Evolutionary conservation across 2,113 vertebrate species (phyloP), one percentile per base, ranked within the genome.

Genomic region (Condylura cristata): DNA sequence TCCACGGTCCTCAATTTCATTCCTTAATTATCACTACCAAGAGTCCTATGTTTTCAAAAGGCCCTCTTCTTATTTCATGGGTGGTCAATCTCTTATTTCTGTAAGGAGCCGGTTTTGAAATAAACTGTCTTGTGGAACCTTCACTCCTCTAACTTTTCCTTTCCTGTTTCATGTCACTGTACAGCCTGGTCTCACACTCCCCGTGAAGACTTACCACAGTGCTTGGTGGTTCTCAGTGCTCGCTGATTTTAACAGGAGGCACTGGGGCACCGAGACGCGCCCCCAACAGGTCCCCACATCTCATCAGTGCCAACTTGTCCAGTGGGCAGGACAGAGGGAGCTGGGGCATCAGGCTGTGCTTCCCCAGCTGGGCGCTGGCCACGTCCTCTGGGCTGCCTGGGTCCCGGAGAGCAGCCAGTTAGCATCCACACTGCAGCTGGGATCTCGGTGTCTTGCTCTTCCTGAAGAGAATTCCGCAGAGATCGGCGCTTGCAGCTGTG

Each of bases 1-100:
- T 71, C 51, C 48, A 65, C 17, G 58, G 82, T 65, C 75, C 80
- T 68, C 74, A 91, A 92, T 75, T n/a, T 89, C 34, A 92, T 81
- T 79, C 71, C 51, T 74, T 82, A 92, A 86, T 74, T 61, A 48
- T 68, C 6, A 6, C 68, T 89, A 51, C 7, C n/a, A 79, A 75
- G 17, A 28, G 2, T n/a, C 48, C 3, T 28, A n/a, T 87, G 6
- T 79, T 66, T n/a, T 65, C 14, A 32, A 11, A 76, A 66, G 11
- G 2, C 81, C 11, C 5, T 56, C 32, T 65, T 63, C 17, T 86
- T 76, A 72, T 89, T 72, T 92, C 30, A 74, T 51, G 48, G 39
- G 32, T 41, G 30, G 53, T 63, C 28, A 9, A 30, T 26, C 11
- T 76, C 28, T 85, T 85, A 79, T 83, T 90, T 80, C 80, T 91